These are phyloP conservation scores for Baccha elongata DNA, from an alignment of 2,888 invertebrate genomes.

Conservation along the genomic window DNA sequence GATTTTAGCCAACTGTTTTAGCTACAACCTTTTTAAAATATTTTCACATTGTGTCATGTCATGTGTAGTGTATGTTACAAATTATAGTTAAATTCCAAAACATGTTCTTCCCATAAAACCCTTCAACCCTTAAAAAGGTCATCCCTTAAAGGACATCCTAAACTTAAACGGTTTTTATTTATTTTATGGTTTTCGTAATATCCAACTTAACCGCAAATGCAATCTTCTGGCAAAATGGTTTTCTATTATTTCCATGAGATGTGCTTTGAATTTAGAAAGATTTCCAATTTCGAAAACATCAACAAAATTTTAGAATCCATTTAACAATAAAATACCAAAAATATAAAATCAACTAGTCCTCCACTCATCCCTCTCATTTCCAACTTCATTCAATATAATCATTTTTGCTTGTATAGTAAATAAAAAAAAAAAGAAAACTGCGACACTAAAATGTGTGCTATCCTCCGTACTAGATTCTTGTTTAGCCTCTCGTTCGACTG, in stretches of 20 bases:
- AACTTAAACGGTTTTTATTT: no score
- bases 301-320: slow-evolving; percentile 15
- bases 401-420: neutral
- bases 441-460: slow-evolving; percentile 55
- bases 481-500: slow-evolving; percentile 17
- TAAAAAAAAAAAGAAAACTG: slow-evolving; percentile 30
- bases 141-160: no score
- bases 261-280: slow-evolving; percentile 5
- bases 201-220: no score
- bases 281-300: neutral
- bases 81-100: no score
- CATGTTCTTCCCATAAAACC: no score
- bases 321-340: neutral
- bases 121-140: no score
- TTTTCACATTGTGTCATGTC: no score
- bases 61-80: no score
- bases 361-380: neutral
- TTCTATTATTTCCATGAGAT: neutral
- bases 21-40: no score
- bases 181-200: no score
- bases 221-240: neutral
- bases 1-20: no score
- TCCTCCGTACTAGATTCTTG: slow-evolving; percentile 19
- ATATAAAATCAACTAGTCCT: slow-evolving; percentile 2
- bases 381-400: slow-evolving; percentile 12